phyloP scores from a whole-genome alignment of 2,113 vertebrate genomes.

The Phalacrocorax brasilianus region DNA sequence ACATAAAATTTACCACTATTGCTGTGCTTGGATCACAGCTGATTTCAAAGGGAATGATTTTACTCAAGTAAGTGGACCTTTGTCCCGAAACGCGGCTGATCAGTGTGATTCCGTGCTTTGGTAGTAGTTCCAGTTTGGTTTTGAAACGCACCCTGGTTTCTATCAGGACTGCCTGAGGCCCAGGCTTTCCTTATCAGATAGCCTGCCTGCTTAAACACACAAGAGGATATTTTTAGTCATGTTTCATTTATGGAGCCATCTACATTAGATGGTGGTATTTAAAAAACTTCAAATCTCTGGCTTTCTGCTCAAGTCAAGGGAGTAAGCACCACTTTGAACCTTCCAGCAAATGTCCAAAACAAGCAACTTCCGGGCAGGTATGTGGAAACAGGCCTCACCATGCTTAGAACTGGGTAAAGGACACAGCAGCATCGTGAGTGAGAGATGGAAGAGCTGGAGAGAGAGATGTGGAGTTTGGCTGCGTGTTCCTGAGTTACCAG shows the following conservation, averaged over 20 bases:
- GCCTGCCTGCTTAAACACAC: background rate
- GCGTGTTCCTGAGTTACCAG: background rate
- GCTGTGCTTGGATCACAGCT: background rate
- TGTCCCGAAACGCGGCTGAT: background rate
- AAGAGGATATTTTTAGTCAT: background rate
- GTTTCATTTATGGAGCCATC: background rate
- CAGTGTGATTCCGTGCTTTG: background rate
- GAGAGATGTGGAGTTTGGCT: background rate
- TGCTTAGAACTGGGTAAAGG: background rate
- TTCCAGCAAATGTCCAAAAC: background rate
- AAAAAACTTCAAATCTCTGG: background rate
- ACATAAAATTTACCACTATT: background rate
- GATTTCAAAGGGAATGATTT: background rate
- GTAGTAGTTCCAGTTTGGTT: background rate
- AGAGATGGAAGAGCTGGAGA: background rate
- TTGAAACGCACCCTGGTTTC: background rate
- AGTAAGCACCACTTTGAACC: background rate
- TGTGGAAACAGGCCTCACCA: background rate
- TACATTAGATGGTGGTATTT: background rate
- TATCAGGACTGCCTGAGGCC: background rate
- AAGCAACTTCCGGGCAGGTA: background rate
- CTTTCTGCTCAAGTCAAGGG: background rate
- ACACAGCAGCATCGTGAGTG: background rate
- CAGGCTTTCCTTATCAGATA: background rate
- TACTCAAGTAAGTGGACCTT: background rate